Base-by-base conservation (phyloP, 2,888 invertebrate species). In the Plagodis dolabraria region DNA sequence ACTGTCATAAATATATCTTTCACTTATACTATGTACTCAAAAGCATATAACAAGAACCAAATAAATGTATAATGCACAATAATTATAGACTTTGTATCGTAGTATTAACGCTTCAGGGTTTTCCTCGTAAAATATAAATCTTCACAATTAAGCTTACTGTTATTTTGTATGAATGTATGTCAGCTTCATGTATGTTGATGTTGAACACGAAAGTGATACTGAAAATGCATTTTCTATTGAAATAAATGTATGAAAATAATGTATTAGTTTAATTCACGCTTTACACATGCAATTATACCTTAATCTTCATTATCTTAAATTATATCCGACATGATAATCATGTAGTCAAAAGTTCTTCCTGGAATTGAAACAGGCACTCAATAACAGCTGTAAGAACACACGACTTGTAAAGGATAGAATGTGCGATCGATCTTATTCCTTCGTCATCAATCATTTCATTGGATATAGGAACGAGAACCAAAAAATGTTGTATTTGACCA, bases 211-310 rank as follows among this genome's bases (percentile, higher is more conserved):
- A 76, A 75, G 75, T 72, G 75, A 71, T 70, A 71, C 72, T 74
- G 74, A 77, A 80, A 81, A 76, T 81, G 88, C 89, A 86, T 90
- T 91, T 90, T 47, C 40, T 85, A 82, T 84, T 84, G 86, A 83
- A 87, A 90, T 90, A 89, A 91, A 92, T 88, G 83, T 88, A 82
- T 83, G 75, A 77, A 82, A 75, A 44, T 45, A 10, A 2, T 22
- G 38, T 9, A 4, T 38, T 7, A 38, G 5, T 9, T 9, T 38
- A 38, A 7, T 4, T 38, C 5, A 38, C 38, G 5, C 9, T 38
- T 38, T 38, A 38, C 1, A 38, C 1, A 4, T 1, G 38, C 38
- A 38, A 22, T 22, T 22, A 22, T 22, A 22, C 22, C 4, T 22
- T 22, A 2, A 22, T 22, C 22, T 22, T 22, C 22, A 22, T 22